A percentile compares a stretch with the other conserved stretches of the same genome.
Evolutionary conservation across 2,888 invertebrate species (phyloP).

Genomic region (Fissipunctia ypsillon): DNA sequence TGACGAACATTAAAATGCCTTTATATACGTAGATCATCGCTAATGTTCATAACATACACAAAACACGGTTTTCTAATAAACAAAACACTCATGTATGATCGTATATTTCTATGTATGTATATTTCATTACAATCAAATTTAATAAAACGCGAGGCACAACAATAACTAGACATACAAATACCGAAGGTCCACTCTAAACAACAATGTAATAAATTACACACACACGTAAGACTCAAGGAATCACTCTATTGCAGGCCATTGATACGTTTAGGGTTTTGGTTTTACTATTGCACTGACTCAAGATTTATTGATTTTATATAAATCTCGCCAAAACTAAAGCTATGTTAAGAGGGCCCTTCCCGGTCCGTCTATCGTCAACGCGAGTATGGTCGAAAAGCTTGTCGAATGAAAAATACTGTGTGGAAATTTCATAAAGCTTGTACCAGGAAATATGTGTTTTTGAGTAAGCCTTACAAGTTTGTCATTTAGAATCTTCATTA

Average conservation of each 20-base stretch:
- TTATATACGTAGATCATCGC: neutral
- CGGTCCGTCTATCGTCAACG: no score
- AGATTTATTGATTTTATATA: neutral
- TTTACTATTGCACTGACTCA: neutral
- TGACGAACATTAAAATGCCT: neutral
- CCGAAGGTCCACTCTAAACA: neutral
- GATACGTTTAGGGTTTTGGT: neutral
- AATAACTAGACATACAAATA: neutral
- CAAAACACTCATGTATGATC: conserved; percentile 8
- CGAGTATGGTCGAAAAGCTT: no score
- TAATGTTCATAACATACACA: conserved; percentile 11
- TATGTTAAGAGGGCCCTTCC: no score
- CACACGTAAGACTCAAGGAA: neutral
- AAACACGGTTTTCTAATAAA: conserved; percentile 5
- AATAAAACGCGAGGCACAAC: conserved; percentile 8
- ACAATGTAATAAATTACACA: neutral
- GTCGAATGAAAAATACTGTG: no score
- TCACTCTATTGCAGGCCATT: neutral
- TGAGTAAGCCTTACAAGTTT: no score
- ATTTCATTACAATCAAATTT: conserved; percentile 47
- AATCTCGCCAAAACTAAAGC: neutral
- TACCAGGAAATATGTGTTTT: no score
- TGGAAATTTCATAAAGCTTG: no score
- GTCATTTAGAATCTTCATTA: no score
- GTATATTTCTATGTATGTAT: no score